Conservation (phyloP, 1,140 invertebrate species). For the Polypedilum pembai region DNA sequence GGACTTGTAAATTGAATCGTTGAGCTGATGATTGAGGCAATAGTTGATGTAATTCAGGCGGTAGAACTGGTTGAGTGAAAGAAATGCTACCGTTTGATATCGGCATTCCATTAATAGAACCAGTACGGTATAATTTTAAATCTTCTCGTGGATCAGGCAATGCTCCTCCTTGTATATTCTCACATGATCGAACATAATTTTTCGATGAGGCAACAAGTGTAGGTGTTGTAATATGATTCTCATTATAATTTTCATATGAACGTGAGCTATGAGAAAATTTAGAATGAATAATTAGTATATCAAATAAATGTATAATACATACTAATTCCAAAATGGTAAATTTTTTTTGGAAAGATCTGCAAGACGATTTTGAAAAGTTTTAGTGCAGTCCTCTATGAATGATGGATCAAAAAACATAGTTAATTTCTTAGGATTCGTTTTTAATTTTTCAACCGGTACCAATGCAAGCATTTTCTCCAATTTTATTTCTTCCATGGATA, state of each 20-base stretch:
- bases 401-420: background rate
- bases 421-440: background rate
- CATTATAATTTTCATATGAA: background rate
- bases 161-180: background rate
- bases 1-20: background rate
- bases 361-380: background rate
- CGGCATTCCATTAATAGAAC: background rate
- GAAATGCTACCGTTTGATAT: background rate
- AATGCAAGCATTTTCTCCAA: background rate
- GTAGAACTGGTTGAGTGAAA: background rate
- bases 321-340: conserved; percentile 6
- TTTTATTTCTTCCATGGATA: background rate
- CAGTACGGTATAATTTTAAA: background rate
- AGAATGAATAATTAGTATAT: too few relatives aligned
- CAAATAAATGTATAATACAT: too few relatives aligned
- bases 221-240: background rate
- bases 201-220: background rate
- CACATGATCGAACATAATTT: background rate
- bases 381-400: background rate
- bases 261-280: background rate
- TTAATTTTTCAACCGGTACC: background rate
- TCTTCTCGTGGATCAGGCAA: background rate
- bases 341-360: background rate
- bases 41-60: background rate
- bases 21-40: background rate